These are phyloP conservation scores for Latrodectus hesperus DNA, from an alignment of 2,888 invertebrate species.

Conservation along the genomic window DNA sequence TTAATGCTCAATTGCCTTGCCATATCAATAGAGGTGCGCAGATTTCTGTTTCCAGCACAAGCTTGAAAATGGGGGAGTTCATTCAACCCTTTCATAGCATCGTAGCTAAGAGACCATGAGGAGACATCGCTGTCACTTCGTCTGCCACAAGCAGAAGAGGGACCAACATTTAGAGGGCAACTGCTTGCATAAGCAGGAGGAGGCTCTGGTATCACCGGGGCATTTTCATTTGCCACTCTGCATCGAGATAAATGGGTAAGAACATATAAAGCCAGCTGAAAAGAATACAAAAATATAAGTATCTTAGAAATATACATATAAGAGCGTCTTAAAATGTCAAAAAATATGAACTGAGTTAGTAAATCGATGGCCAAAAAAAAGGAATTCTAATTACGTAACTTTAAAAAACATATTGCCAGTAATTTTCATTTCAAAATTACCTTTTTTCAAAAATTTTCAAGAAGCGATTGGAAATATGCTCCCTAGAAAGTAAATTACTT, in stretches of 20 bases:
- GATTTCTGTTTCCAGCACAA: background rate
- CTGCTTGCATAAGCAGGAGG: constrained; percentile 19
- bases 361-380: too few species aligned
- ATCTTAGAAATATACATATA: too few species aligned
- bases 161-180: background rate
- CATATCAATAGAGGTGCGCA: background rate
- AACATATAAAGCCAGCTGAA: constrained; percentile 39
- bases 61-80: constrained; percentile 11
- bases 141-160: background rate
- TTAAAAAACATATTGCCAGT: too few species aligned
- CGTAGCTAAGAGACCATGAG: constrained; percentile 45
- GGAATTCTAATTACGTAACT: too few species aligned
- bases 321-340: too few species aligned
- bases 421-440: too few species aligned
- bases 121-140: constrained; percentile 25
- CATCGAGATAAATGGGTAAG: constrained; percentile 21
- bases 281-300: background rate
- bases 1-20: constrained; percentile 20
- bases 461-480: too few species aligned
- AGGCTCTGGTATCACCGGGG: background rate
- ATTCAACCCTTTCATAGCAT: constrained; percentile 26
- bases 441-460: too few species aligned
- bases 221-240: background rate
- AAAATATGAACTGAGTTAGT: too few species aligned
- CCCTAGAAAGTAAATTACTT: too few species aligned